These are phyloP conservation scores for Lutra lutra DNA, from an alignment of 2,797 vertebrate species.

Conservation along the genomic window DNA sequence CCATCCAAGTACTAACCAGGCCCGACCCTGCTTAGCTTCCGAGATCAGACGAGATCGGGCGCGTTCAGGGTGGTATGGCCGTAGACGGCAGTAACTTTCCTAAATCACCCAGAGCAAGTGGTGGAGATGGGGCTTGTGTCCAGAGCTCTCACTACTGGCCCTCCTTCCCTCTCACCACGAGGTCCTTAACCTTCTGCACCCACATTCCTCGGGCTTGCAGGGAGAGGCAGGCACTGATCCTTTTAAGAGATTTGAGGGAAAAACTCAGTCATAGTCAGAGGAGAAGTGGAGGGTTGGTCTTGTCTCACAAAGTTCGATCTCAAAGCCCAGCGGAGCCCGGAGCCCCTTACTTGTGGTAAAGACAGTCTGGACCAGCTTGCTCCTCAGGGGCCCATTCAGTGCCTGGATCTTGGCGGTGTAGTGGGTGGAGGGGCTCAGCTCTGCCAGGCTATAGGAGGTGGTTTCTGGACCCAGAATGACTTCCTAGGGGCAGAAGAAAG, in stretches of 20 bases:
- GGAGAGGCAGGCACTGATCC: not conserved
- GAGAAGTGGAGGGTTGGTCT: not conserved
- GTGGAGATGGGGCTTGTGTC: not conserved
- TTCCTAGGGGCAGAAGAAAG: constrained; percentile 87
- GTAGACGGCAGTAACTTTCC: not conserved
- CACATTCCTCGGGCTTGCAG: not conserved
- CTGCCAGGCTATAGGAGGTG: constrained; percentile 93
- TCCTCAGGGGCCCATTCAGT: constrained; percentile 91
- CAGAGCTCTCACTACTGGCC: not conserved
- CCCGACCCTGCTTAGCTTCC: too few species aligned
- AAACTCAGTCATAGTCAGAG: not conserved
- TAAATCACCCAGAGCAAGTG: not conserved
- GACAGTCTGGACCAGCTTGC: constrained; percentile 89
- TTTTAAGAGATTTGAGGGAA: not conserved
- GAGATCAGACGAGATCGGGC: too few species aligned
- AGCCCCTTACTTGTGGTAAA: constrained; percentile 94
- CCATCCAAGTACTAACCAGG: too few species aligned
- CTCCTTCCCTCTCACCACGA: not conserved
- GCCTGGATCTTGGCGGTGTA: constrained; percentile 94
- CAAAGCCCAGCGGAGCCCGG: not conserved
- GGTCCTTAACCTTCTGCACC: not conserved
- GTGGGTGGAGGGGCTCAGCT: constrained; percentile 92
- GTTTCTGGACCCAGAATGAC: constrained; percentile 92
- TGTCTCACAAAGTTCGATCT: not conserved
- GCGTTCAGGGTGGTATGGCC: too few species aligned